Evolutionary conservation across 2,797 vertebrate genomes (phyloP), one percentile per base, ranked within the genome.

Genomic region (Poeciliopsis turneri): DNA sequence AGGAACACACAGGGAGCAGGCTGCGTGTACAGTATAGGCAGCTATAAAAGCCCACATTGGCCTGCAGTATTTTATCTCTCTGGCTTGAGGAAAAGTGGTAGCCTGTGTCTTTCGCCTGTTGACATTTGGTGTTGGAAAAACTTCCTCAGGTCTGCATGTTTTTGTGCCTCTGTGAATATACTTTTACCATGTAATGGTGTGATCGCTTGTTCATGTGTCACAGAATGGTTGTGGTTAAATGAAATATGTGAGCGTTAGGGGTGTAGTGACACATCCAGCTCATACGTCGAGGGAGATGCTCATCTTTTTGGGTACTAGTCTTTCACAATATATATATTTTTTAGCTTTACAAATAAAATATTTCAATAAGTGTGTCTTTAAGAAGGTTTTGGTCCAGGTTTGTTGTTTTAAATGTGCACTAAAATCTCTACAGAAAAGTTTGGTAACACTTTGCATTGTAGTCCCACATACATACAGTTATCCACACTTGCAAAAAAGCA

Each of bases 141-240:
- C 86, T 86, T 93, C 89, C 91, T 88, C 89, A 91, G 91, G 88
- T 92, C 87, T 87, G 88, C 91, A 88, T 93, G 90, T 93, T 93
- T 92, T 77, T 90, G 86, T 88, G 90, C 87, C 86, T 92, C 82
- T 94, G 93, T 93, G 93, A 92, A 93, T 93, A 92, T 90, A 93
- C 90, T 89, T 92, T 92, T 91, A 92, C 90, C 89, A 91, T 94
- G 88, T 94, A 90, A 90, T 90, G 84, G 86, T 84, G 89, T 90
- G 90, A 91, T 92, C 93, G 91, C 90, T 88, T 92, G 85, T 86
- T 86, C 90, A 84, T 91, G 89, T 87, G 89, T 90, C 86, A 86
- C 82, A 90, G 85, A 89, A 90, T 89, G 82, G 84, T 79, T 90
- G 90, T 82, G 90, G 89, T 49, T 83, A 69, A 77, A 78, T 84